A percentile compares a stretch with the other conserved stretches of the same genome.
phyloP scores from a whole-genome alignment of 1,140 invertebrate species.

The Drosophila mojavensis region DNA sequence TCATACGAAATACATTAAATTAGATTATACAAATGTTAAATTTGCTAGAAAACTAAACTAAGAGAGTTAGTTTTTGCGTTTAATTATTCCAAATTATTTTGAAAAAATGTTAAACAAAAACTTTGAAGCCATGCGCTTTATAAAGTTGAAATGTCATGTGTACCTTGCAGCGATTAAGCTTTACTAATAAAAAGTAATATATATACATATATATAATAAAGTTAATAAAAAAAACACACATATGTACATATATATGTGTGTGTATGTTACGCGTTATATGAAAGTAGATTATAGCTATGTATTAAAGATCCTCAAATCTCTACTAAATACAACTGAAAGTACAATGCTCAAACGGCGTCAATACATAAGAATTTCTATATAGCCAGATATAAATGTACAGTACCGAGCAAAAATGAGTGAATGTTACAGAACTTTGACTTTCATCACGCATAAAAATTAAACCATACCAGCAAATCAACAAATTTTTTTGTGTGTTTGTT shows the following conservation, averaged over 20 bases:
- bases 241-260: slow-evolving; percentile 10
- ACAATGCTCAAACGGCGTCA: slow-evolving; percentile 63
- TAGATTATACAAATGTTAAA: slow-evolving; percentile 4
- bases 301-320: slow-evolving; percentile 33
- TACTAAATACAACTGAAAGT: slow-evolving; percentile 57
- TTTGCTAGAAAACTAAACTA: slow-evolving; percentile 1
- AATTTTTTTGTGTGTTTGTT: too few species aligned
- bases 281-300: slow-evolving; percentile 8
- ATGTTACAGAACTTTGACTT: too few species aligned
- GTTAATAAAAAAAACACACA: neutral
- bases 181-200: slow-evolving; percentile 9
- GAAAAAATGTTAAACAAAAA: slow-evolving; percentile 64
- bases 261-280: slow-evolving; percentile 23
- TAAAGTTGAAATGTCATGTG: slow-evolving; percentile 66
- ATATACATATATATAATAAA: neutral
- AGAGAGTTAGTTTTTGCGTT: slow-evolving; percentile 52
- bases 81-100: slow-evolving; percentile 60
- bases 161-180: slow-evolving; percentile 60
- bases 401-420: too few species aligned
- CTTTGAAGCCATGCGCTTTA: slow-evolving; percentile 47
- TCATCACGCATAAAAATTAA: too few species aligned
- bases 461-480: too few species aligned
- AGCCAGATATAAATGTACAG: slow-evolving; percentile 14
- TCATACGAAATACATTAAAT: slow-evolving; percentile 8
- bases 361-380: slow-evolving; percentile 34